These are phyloP conservation scores for Anoplophora glabripennis DNA, from an alignment of 1,140 invertebrate genomes.

Conservation along the genomic window DNA sequence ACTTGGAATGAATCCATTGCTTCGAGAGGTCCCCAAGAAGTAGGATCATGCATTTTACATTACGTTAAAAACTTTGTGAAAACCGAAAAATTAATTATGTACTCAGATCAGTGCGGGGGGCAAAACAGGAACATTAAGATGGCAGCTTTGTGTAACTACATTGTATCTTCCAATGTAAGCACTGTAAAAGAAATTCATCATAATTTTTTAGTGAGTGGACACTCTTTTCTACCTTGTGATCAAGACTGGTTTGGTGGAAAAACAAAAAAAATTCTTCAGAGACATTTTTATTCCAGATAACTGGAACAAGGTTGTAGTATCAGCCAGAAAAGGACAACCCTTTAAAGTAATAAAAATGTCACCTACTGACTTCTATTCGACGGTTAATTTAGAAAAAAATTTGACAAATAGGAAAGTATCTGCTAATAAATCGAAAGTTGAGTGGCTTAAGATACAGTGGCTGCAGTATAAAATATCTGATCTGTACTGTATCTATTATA, in stretches of 20 bases:
- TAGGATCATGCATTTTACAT: slow-evolving; percentile 24
- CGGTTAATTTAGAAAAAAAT: slow-evolving; percentile 1
- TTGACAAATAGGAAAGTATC: slow-evolving; percentile 17
- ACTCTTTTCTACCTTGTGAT: slow-evolving; percentile 27
- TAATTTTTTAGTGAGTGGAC: slow-evolving; percentile 31
- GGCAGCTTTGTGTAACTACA: slow-evolving; percentile 15
- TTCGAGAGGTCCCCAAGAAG: slow-evolving; percentile 23
- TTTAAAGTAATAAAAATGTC: slow-evolving; percentile 17
- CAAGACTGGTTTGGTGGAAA: slow-evolving; percentile 24
- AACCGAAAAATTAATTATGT: no score
- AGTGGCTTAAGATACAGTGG: slow-evolving; percentile 24
- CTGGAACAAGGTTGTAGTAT: slow-evolving; percentile 20
- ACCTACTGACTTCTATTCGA: slow-evolving; percentile 1
- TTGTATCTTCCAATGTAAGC: slow-evolving; percentile 10
- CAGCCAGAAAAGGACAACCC: slow-evolving; percentile 11
- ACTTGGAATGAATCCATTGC: slow-evolving; percentile 24
- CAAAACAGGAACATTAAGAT: slow-evolving; percentile 31
- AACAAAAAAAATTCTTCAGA: slow-evolving; percentile 21
- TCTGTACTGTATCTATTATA: slow-evolving; percentile 14
- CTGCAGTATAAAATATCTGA: slow-evolving; percentile 13
- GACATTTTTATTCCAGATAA: slow-evolving; percentile 21
- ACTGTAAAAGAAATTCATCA: slow-evolving; percentile 26
- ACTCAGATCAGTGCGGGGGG: slow-evolving; percentile 30
- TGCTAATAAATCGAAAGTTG: slow-evolving; percentile 1
- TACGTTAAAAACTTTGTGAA: slow-evolving; percentile 24